phyloP scores from a whole-genome alignment of 2,113 vertebrate species.

The Indicator maculatus region DNA sequence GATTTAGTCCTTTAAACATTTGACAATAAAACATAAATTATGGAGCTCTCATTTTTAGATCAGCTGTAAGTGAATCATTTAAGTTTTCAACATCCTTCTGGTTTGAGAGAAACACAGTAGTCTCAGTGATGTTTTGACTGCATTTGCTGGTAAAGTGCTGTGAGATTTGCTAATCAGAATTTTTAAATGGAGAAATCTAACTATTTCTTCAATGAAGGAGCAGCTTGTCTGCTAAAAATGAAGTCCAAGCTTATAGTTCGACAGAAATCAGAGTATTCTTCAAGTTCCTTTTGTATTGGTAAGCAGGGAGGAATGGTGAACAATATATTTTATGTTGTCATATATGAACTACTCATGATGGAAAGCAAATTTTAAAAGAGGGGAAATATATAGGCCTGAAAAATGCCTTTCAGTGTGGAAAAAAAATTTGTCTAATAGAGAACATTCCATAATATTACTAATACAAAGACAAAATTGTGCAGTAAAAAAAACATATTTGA shows the following conservation, averaged over 20 bases:
- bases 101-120: slow-evolving; percentile 4
- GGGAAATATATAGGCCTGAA: background rate
- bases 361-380: background rate
- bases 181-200: slow-evolving; percentile 40
- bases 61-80: slow-evolving; percentile 40
- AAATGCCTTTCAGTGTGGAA: background rate
- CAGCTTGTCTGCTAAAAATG: slow-evolving; percentile 17
- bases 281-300: slow-evolving; percentile 14
- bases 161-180: slow-evolving; percentile 43
- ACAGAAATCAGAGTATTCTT: background rate
- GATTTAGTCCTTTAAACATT: slow-evolving; percentile 52
- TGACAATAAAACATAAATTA: slow-evolving; percentile 61
- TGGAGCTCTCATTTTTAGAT: background rate
- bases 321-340: background rate
- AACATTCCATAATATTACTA: background rate
- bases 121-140: slow-evolving; percentile 49
- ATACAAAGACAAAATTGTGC: background rate
- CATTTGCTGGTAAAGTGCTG: slow-evolving; percentile 32
- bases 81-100: slow-evolving; percentile 44
- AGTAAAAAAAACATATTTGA: background rate
- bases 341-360: background rate
- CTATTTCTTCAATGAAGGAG: slow-evolving; percentile 13
- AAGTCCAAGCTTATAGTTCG: background rate
- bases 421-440: background rate
- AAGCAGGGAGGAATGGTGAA: background rate